Evolutionary conservation across 1,140 invertebrate species (phyloP), one percentile per base, ranked within the genome.

Genomic region (Bombus sylvicola): DNA sequence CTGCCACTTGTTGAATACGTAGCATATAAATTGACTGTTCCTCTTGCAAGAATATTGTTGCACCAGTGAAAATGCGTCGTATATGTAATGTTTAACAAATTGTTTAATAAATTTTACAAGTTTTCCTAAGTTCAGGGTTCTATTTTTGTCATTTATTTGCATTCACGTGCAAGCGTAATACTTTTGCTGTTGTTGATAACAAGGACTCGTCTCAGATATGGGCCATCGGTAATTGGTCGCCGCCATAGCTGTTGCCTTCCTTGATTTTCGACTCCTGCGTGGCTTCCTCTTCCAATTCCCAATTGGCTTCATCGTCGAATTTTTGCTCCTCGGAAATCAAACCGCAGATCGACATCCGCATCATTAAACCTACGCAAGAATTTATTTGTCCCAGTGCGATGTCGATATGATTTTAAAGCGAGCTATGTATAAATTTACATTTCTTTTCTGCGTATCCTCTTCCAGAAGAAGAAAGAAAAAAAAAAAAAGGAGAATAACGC

Each of bases 251-350:
- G 39, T 87, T 92, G 87, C 83, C 87, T 34, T 92, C 91, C 39
- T 91, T 92, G 43, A 87, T 89, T 77, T 89, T 91, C 25, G 81
- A 90, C 59, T 94, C 91, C 8, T 92, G 81, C 22, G 88, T 83
- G n/a, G 85, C 84, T 78, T 95, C 93, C 31, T 94, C 92, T 85
- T 94, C 90, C 28, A 96, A 87, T 86, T 96, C 95, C 95, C 95
- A 96, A 53, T 94, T 88, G 12, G 91, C 83, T 15, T 90, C 84
- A 86, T 96, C 96, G 73, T 96, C 93, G 85, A 96, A 96, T 76
- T 94, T 93, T n/a, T 94, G 81, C 18, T 95, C 94, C 47, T 95
- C 94, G 1, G 91, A 86, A 22, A 96, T 92, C 47, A 93, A 92
- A 37, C 94, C 95, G 81, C 94, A 95, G 10, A 94, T 68, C 10